Evolutionary conservation across 1,140 invertebrate species (phyloP), one percentile per base, ranked within the genome.

Genomic region (Limonius californicus): DNA sequence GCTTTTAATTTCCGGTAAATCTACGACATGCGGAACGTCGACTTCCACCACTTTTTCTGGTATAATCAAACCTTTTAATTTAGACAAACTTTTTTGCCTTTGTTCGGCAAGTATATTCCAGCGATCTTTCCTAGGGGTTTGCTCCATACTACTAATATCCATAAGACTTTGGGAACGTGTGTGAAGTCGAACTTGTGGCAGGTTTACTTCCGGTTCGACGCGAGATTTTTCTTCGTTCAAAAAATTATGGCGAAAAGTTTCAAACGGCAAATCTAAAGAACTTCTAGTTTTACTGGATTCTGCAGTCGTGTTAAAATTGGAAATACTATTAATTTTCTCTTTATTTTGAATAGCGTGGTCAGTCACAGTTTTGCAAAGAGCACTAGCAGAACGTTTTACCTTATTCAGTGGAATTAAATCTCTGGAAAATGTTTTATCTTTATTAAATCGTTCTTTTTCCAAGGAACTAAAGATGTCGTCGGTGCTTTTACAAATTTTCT

Each of bases 1-100:
- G 54, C 89, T 92, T 72, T 89, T 89, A 58, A 95, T 94, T 79
- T 91, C 90, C 1, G 92, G 92, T 47, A 90, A 74, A 71, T 89
- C 87, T 4, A 86, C 74, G 15, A 87, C 82, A 1, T 80, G 76
- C 3, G 8, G 14, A 8, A 27, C 1, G 18, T 76, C 70, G 32
- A 75, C 68, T 57, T 78, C 71, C 47, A 53, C 70, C 56, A 72
- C 70, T 35, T 78, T 71, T 74, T 94, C 91, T 4, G 92, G 91
- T 70, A 95, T 94, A 7, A 94, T 88, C 62, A 95, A 76, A 2
- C 91, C 91, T 70, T 90, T 81, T 19, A 95, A 74, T 77, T 94
- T 94, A 1, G 89, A 91, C 70, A 92, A 85, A 18, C 87, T 89
- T 69, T 87, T 87, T 66, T 87, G 83, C 45, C 91, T 80, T 74